phyloP scores from a whole-genome alignment of 2,797 vertebrate genomes.

The Paramormyrops hopkinsi region DNA sequence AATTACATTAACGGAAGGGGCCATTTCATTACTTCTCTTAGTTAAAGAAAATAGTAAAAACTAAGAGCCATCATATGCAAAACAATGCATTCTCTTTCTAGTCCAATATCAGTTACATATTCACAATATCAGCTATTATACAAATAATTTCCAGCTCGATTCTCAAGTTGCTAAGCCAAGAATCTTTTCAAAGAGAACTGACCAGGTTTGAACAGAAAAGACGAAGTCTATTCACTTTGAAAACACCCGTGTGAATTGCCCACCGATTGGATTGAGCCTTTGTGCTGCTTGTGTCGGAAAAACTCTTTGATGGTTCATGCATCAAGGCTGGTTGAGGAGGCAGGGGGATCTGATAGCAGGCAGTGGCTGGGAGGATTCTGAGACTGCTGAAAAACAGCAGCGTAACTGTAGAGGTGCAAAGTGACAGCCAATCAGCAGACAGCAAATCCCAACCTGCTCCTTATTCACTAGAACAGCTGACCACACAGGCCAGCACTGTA shows the following conservation, averaged over 20 bases:
- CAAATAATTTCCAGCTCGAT: background rate
- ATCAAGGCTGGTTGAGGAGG: background rate
- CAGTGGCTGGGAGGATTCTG: background rate
- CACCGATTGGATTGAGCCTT: background rate
- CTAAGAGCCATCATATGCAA: background rate
- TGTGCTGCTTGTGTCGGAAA: background rate
- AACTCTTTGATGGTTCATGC: slow-evolving; percentile 9
- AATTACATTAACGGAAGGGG: background rate
- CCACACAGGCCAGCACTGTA: background rate
- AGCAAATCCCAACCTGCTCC: background rate
- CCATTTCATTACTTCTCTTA: background rate
- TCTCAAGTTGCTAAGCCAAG: background rate
- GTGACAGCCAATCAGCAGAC: background rate
- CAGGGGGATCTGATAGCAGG: background rate
- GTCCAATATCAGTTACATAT: background rate
- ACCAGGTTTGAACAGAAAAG: background rate
- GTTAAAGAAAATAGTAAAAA: background rate
- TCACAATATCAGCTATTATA: background rate
- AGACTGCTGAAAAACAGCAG: background rate
- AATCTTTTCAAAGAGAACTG: background rate
- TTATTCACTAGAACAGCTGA: background rate
- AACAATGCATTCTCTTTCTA: background rate
- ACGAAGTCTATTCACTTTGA: slow-evolving; percentile 9
- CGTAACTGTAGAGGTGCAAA: background rate
- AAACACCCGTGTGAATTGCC: background rate